phyloP scores from a whole-genome alignment of 2,888 invertebrate species.

The Synanthedon andrenaeformis region DNA sequence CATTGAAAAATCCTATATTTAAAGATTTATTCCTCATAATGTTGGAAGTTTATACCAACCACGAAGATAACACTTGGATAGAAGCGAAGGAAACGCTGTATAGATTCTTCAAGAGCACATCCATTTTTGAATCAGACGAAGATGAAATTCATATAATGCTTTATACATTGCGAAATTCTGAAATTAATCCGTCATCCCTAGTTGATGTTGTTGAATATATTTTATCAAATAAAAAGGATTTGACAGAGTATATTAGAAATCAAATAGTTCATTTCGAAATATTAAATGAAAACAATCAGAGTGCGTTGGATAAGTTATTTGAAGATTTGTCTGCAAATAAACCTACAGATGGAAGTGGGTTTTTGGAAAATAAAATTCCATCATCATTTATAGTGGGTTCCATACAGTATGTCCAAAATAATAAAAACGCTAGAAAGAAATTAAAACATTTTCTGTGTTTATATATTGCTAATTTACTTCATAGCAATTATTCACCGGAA shows the following conservation, averaged over 20 bases:
- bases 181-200: slow-evolving; percentile 34
- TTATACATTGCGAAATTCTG: slow-evolving; percentile 53
- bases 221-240: slow-evolving; percentile 34
- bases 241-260: slow-evolving; percentile 38
- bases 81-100: slow-evolving; percentile 69
- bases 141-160: slow-evolving; percentile 78
- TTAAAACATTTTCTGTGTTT: slow-evolving; percentile 50
- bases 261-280: slow-evolving; percentile 49
- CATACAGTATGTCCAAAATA: slow-evolving; percentile 39
- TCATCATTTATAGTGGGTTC: slow-evolving; percentile 57
- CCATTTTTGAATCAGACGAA: slow-evolving; percentile 74
- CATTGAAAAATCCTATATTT: slow-evolving; percentile 64
- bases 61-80: slow-evolving; percentile 41
- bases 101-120: slow-evolving; percentile 72
- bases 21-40: slow-evolving; percentile 68
- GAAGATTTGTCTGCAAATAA: slow-evolving; percentile 47
- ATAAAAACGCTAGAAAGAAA: slow-evolving; percentile 41
- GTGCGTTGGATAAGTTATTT: slow-evolving; percentile 41
- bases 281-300: slow-evolving; percentile 34
- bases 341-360: slow-evolving; percentile 35
- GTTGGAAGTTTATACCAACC: slow-evolving; percentile 62
- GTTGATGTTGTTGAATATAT: slow-evolving; percentile 51
- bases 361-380: slow-evolving; percentile 49
- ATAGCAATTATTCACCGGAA: slow-evolving; percentile 68
- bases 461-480: slow-evolving; percentile 68